These are phyloP conservation scores for Discoglossus pictus DNA, from an alignment of 2,797 vertebrate species.

Conservation along the genomic window DNA sequence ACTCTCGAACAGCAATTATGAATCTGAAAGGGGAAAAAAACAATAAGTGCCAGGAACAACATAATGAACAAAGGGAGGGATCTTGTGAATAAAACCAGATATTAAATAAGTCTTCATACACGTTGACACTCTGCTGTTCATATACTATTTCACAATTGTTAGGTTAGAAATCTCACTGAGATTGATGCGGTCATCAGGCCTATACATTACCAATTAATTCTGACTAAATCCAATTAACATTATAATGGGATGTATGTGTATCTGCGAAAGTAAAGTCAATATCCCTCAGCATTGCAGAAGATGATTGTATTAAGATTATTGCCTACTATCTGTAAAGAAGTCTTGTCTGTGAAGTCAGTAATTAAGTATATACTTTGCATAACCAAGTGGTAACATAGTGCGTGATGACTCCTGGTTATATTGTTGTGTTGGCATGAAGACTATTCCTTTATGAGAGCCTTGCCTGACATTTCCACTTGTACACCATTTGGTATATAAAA, in stretches of 20 bases:
- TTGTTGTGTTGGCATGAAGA: too few relatives aligned
- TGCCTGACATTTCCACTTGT: too few relatives aligned
- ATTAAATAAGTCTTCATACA: background rate
- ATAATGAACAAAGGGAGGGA: too few relatives aligned
- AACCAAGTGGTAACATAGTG: slow-evolving; percentile 3
- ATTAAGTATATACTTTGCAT: slow-evolving; percentile 1
- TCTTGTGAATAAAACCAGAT: too few relatives aligned
- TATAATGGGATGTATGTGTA: background rate
- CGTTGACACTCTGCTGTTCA: background rate
- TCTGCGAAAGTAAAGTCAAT: background rate
- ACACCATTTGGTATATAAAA: too few relatives aligned
- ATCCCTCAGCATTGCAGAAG: background rate
- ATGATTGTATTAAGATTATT: slow-evolving; percentile 27
- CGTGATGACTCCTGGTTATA: too few relatives aligned
- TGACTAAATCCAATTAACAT: slow-evolving; percentile 25
- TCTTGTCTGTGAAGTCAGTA: slow-evolving; percentile 11
- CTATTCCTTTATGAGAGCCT: too few relatives aligned
- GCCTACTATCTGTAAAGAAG: background rate
- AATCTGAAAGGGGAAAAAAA: too few relatives aligned
- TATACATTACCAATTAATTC: slow-evolving; percentile 15
- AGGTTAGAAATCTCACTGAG: slow-evolving; percentile 1
- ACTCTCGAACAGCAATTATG: too few relatives aligned
- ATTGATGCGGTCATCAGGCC: slow-evolving; percentile 6
- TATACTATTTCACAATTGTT: slow-evolving; percentile 2
- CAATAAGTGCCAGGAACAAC: too few relatives aligned